A percentile compares a stretch with the other conserved stretches of the same genome.
Conservation (phyloP, 2,888 invertebrate species). For the Dione juno region DNA sequence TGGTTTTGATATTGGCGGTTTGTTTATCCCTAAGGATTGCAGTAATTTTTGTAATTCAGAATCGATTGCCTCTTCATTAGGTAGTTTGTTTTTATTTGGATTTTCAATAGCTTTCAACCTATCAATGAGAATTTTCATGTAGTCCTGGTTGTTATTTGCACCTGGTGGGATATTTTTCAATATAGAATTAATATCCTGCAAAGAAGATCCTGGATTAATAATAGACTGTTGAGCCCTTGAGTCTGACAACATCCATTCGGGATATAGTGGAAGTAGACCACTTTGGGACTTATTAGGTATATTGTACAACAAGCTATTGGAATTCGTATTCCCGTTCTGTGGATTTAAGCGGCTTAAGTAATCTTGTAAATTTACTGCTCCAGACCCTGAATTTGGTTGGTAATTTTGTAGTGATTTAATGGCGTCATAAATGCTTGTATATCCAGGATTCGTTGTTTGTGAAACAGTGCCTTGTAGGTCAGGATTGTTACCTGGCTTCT, state of each 20-base stretch:
- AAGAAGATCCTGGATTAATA: not conserved
- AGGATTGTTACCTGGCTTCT: not conserved
- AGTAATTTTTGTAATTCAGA: not conserved
- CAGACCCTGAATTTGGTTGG: conserved; percentile 21
- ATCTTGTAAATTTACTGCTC: conserved; percentile 8
- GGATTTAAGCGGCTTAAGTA: not conserved
- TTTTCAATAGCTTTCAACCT: not conserved
- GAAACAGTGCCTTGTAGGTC: not conserved
- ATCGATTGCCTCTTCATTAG: not conserved
- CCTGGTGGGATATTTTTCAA: conserved; percentile 6
- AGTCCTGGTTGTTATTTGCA: conserved; percentile 11
- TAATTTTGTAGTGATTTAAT: conserved; percentile 34
- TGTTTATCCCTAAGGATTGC: not conserved
- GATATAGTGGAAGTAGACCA: not conserved
- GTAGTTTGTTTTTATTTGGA: not conserved
- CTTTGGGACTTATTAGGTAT: not conserved
- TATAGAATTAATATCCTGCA: conserved; percentile 13
- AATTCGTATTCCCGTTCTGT: not conserved
- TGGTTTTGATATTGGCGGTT: not conserved
- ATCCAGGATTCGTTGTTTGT: not conserved
- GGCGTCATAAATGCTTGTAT: conserved; percentile 17
- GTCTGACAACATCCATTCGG: not conserved
- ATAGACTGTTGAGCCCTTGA: not conserved
- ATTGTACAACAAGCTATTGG: not conserved
- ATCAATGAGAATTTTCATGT: conserved; percentile 11